Evolutionary conservation across 2,113 vertebrate species (phyloP), one percentile per base, ranked within the genome.

Genomic region (Protobothrops mucrosquamatus): DNA sequence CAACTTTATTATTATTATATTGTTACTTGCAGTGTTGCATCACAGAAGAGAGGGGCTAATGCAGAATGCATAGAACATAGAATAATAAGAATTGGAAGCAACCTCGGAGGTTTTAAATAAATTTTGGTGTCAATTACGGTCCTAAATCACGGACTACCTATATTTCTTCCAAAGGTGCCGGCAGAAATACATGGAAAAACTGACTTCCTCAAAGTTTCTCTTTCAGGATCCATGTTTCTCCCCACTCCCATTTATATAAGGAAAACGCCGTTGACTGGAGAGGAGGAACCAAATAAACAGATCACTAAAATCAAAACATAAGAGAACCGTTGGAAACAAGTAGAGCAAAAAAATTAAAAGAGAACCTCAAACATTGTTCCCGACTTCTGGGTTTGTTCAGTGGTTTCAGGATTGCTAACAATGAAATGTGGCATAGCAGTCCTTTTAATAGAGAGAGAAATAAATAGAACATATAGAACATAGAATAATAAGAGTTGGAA

Each of bases 81-180:
- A 48, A 48, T 48, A 48, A 48, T 48, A 48, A 46, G 48, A 48
- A 8, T 8, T 48, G 48, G 48, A 48, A 8, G 48, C 7, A 1
- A 48, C 48, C 48, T 48, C 7, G 48, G 48, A 48, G 48, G 48
- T 48, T 1, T 48, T 48, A 48, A 48, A 64, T 12, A 64, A 64
- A 64, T 64, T 29, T n/a, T n/a, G 26, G 26, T 11, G 11, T 64
- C 11, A 64, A 29, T n/a, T n/a, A 29, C 5, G 61, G 11, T 12
- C 10, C 0, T n/a, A n/a, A 14, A 2, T 64, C 3, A 0, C 14
- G 11, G 3, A 4, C 61, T n/a, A n/a, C 5, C 61, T 64, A 14
- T n/a, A 34, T 74, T 74, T 39, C 69, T 29, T 52, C 51, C 46
- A 24, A 87, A 1, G 0, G 2, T n/a, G 51, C 51, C 7, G 6